phyloP scores from a whole-genome alignment of 1,140 invertebrate genomes.

The Tetragnatha versicolor region DNA sequence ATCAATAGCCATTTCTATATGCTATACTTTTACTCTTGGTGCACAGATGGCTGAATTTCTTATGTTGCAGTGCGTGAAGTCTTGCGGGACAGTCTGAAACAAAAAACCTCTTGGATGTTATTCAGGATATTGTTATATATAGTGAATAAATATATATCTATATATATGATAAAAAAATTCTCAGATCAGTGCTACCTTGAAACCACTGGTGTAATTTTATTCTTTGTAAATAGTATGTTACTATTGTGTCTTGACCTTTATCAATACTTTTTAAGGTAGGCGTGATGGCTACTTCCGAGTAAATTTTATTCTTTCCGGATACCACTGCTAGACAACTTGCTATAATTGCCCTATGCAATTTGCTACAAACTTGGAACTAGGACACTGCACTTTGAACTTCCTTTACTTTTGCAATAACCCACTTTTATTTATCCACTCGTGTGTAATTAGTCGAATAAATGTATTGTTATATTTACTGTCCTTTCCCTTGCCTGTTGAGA shows the following conservation, averaged over 20 bases:
- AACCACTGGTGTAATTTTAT: conserved; percentile 50
- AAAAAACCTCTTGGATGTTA: conserved; percentile 46
- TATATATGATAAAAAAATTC: conserved; percentile 49
- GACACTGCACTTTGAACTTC: conserved; percentile 21
- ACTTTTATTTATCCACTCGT: too few relatives aligned
- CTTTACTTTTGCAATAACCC: background rate
- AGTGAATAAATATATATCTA: conserved; percentile 53
- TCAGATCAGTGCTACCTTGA: conserved; percentile 27
- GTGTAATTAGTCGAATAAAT: conserved; percentile 5
- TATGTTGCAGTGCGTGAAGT: conserved; percentile 39
- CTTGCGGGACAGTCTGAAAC: conserved; percentile 39
- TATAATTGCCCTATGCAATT: conserved; percentile 14
- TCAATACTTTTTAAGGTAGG: conserved; percentile 42
- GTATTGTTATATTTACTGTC: conserved; percentile 2
- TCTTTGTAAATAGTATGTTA: conserved; percentile 54
- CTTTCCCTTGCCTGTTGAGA: background rate
- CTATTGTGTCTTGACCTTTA: conserved; percentile 48
- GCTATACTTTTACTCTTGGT: conserved; percentile 44
- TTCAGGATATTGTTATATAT: conserved; percentile 54
- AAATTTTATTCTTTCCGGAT: conserved; percentile 42
- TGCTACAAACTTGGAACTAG: conserved; percentile 29
- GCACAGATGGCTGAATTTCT: conserved; percentile 44
- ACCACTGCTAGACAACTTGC: conserved; percentile 30
- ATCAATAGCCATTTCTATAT: conserved; percentile 40
- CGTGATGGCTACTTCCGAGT: conserved; percentile 3